phyloP scores from a whole-genome alignment of 2,888 invertebrate species.

The Diarsia rubi region DNA sequence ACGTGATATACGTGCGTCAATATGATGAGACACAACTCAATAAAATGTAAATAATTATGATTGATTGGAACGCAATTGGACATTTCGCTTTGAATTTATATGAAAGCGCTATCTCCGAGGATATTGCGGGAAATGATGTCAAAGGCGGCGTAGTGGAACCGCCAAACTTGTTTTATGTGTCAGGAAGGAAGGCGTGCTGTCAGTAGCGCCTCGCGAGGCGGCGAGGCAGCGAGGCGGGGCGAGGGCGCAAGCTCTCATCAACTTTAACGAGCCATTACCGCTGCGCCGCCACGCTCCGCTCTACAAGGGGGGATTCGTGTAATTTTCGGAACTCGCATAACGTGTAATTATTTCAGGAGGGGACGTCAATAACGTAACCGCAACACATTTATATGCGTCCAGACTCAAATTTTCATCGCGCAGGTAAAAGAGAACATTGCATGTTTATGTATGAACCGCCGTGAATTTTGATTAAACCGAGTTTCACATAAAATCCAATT shows the following conservation, averaged over 20 bases:
- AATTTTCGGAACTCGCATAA: conserved; percentile 88
- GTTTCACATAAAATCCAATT: conserved; percentile 56
- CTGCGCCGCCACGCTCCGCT: conserved; percentile 71
- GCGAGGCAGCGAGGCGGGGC: conserved; percentile 75
- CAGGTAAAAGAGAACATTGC: conserved; percentile 51
- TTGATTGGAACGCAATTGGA: conserved; percentile 52
- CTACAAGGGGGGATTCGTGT: conserved; percentile 81
- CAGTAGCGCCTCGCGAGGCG: conserved; percentile 72
- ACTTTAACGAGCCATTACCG: conserved; percentile 90
- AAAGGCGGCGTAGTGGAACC: conserved; percentile 60
- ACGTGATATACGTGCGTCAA: conserved; percentile 57
- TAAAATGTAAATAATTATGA: conserved; percentile 58
- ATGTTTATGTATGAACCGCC: conserved; percentile 65
- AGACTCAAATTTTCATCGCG: conserved; percentile 69
- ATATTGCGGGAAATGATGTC: conserved; percentile 49
- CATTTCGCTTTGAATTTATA: conserved; percentile 54
- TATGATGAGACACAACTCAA: conserved; percentile 48
- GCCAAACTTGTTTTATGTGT: conserved; percentile 74
- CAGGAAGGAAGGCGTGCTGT: conserved; percentile 75
- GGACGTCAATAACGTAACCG: conserved; percentile 86
- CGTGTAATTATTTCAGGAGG: conserved; percentile 88
- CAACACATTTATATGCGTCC: conserved; percentile 82
- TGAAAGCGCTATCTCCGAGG: conserved; percentile 36
- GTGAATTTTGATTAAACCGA: conserved; percentile 59
- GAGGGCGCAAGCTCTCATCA: conserved; percentile 87